Evolutionary conservation across 92 coral and sea anemone genomes (phyloP), one percentile per base, ranked within the genome.

Genomic region (Desmophyllum pertusum): DNA sequence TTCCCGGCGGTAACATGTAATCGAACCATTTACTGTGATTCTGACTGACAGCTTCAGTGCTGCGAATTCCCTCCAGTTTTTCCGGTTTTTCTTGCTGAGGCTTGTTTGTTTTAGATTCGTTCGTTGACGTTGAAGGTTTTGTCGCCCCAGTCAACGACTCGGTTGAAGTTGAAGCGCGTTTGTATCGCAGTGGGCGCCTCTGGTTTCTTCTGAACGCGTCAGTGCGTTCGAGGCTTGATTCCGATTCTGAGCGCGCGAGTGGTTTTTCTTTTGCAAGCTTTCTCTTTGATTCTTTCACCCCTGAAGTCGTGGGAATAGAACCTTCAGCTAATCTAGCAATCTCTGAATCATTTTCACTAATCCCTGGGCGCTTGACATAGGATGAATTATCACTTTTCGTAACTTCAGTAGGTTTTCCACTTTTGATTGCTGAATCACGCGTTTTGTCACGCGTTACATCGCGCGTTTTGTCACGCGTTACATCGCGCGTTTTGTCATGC

Each of bases 1-100:
- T 67, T 41, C 92, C 92, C 3, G 92, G 92, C 10, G 92, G 92
- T 6, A 61, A 39, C 92, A 89, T 89, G 83, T 89, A 89, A 72
- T 85, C 80, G 45, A 89, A 89, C 61, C 88, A 77, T 64, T 70
- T 68, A 46, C 81, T 57, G 48, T 73, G 66, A 18, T 45, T 85
- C 42, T 75, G 75, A 29, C 63, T 72, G 3, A 61, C 79, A 31
- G 61, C 68, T 35, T 81, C 70, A 31, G 52, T 71, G 29, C 77
- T 71, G 14, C 72, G 78, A 70, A 39, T 13, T n/a, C 15, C 37
- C 13, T 67, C 45, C 35, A 55, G 19, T 4, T 39, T 71, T 52
- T 9, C 39, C 52, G 53, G n/a, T 61, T 18, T 64, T 25, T 61
- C 71, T 31, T 10, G 77, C 29, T 13, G 61, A 18, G 10, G 30